phyloP scores from a whole-genome alignment of 1,140 invertebrate species.

The Aphelenchoides fujianensis region DNA sequence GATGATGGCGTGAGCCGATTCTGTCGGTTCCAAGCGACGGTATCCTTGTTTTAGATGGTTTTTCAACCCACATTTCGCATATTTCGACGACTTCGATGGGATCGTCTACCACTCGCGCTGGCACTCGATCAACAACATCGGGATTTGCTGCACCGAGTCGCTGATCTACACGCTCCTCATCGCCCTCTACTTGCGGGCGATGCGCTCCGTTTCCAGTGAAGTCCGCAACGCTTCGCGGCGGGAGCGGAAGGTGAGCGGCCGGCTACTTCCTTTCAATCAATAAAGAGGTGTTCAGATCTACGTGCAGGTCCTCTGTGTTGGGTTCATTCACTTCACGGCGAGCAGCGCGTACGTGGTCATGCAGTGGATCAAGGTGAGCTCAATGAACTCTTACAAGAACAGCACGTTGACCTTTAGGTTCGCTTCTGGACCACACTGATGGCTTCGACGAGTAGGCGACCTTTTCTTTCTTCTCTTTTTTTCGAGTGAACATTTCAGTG shows the following conservation, averaged over 20 bases:
- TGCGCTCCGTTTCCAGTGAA: background rate
- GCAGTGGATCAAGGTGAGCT: background rate
- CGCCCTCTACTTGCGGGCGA: background rate
- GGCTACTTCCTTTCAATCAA: background rate
- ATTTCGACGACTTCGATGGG: background rate
- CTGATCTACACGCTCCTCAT: background rate
- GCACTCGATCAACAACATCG: background rate
- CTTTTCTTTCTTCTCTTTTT: too few species aligned
- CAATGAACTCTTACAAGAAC: too few species aligned
- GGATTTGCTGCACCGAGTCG: background rate
- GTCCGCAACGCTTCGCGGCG: background rate
- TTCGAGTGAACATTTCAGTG: too few species aligned
- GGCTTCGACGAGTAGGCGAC: background rate
- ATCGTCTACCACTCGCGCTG: background rate
- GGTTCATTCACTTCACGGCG: background rate
- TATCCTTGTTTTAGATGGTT: too few species aligned
- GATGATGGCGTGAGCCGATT: background rate
- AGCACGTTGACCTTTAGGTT: too few species aligned
- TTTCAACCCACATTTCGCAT: background rate
- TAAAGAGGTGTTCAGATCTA: background rate
- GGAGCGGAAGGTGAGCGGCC: background rate
- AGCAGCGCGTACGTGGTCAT: background rate
- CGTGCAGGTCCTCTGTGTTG: background rate
- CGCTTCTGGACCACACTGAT: background rate
- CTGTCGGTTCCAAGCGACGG: too few species aligned